phyloP scores from a whole-genome alignment of 2,113 vertebrate species.

The Crotalus helleri region DNA sequence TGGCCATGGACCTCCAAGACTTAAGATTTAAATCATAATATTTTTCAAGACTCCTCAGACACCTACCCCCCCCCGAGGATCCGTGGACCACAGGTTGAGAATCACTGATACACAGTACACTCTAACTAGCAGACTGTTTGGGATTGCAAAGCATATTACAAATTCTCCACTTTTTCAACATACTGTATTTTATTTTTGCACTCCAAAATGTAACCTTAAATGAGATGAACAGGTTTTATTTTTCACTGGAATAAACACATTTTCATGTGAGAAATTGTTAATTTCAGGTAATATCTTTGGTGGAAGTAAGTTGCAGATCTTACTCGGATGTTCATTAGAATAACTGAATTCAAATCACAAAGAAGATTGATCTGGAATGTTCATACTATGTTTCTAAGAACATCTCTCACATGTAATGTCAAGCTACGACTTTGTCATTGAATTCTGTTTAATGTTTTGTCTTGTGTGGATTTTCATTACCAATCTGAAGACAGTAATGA shows the following conservation, averaged over 20 bases:
- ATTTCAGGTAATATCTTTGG: background rate
- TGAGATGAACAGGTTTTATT: background rate
- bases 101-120: background rate
- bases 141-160: background rate
- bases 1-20: background rate
- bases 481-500: constrained; percentile 31
- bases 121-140: background rate
- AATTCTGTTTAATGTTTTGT: background rate
- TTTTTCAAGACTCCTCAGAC: background rate
- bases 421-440: accelerated
- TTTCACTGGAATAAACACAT: background rate
- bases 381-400: background rate
- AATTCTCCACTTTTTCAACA: background rate
- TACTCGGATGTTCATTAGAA: background rate
- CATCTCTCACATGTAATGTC: background rate
- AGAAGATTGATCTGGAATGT: background rate
- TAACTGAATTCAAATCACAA: background rate
- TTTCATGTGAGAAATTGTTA: background rate
- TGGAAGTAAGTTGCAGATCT: background rate
- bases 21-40: background rate
- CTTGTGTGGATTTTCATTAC: background rate
- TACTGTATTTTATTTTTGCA: background rate
- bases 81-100: background rate
- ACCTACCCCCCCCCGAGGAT: background rate
- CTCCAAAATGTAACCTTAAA: background rate